Base-by-base conservation (phyloP, 2,797 vertebrate genomes). In the Lophotriccus pileatus region DNA sequence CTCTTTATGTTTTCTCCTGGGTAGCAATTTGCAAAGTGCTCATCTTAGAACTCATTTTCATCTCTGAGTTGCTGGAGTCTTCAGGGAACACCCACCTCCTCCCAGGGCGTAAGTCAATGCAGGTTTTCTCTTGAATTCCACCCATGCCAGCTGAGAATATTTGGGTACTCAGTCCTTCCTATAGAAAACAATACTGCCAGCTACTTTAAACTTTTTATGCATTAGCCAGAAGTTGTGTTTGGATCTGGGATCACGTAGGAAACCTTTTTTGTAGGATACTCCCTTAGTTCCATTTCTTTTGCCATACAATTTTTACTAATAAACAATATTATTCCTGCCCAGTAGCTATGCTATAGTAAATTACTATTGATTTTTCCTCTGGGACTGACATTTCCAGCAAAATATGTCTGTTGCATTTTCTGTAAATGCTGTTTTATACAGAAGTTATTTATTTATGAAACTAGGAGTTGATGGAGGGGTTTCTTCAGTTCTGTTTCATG, bases 211-310 rank as follows among this genome's bases (percentile, higher is more conserved):
- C 13, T 62, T 89, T 37, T 32, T 23, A 18, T 72, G n/a, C 19
- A 4, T 37, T 37, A 68, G 50, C 28, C 50, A 32, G 17, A 14
- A 6, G 1, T 41, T 47, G 22, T 77, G 39, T 58, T 53, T 62
- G 43, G 60, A 20, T 34, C 34, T 68, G 50, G 47, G 63, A 62
- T 74, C 44, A 68, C 76, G 68, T 93, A 89, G 87, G 81, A 90
- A 52, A 32, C 16, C 32, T 76, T 79, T 90, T 50, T 6, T 43
- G 21, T 8, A 70, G 49, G 44, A 23, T 10, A 3, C 1, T 30
- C 52, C n/a, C 6, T 72, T 28, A 37, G 24, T 74, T 84, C 9
- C 3, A 9, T 41, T 78, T 64, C 18, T 63, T 90, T 46, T 16
- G 6, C 32, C 70, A 21, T 36, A 32, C 12, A 18, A 0, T 25